These are phyloP conservation scores for Heliocidaris tuberculata DNA, from an alignment of 35 echinoderm and acorn worm species.

Conservation along the genomic window DNA sequence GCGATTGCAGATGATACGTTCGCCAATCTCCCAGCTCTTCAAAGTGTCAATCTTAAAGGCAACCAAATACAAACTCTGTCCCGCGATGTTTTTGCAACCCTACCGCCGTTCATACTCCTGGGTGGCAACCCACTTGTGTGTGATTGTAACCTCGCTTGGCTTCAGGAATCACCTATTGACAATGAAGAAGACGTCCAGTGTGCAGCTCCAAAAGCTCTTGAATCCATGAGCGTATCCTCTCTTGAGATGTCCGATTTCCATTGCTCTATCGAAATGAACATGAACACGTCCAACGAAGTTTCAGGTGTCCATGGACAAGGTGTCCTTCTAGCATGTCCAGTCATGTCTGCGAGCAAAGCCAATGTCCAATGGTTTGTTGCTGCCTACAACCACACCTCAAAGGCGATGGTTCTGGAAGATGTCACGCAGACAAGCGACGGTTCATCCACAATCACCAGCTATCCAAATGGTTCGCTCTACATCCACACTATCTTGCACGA, in stretches of 20 bases:
- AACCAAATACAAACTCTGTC: neutral
- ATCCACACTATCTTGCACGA: neutral
- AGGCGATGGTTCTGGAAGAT: neutral
- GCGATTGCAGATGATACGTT: slow-evolving; percentile 7
- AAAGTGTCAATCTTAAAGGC: neutral
- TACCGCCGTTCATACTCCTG: neutral
- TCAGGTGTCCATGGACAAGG: neutral
- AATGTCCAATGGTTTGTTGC: neutral
- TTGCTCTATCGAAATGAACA: neutral
- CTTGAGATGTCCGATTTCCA: neutral
- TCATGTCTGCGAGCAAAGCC: neutral
- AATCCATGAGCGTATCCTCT: neutral
- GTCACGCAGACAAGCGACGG: neutral
- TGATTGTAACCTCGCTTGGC: neutral
- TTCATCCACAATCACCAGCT: neutral
- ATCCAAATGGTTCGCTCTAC: slow-evolving; percentile 23
- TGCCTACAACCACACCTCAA: neutral
- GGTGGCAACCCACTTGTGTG: neutral
- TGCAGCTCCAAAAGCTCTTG: neutral
- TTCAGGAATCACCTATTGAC: neutral
- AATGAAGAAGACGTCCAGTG: neutral
- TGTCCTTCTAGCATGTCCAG: slow-evolving; percentile 18
- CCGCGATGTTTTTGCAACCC: neutral
- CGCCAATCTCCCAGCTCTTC: slow-evolving; percentile 8
- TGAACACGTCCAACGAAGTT: neutral